Base-by-base conservation (phyloP, 2,888 invertebrate species). In the Philaethria dido region DNA sequence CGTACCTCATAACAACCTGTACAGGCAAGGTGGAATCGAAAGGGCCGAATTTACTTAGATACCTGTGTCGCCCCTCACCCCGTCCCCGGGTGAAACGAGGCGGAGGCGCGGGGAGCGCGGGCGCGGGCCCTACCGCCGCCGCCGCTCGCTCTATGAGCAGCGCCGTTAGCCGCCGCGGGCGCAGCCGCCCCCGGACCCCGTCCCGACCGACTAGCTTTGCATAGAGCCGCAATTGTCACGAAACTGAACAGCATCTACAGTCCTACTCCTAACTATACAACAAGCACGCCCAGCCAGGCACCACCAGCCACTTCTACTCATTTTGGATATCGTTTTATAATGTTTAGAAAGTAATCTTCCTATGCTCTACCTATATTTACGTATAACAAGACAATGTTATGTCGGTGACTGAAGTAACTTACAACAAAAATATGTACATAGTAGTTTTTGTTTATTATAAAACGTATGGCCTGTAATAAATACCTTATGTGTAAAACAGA, bases 21-120 rank as follows among this genome's bases (percentile, higher is more conserved):
- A 68, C 73, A 68, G 71, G 73, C 76, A 73, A 73, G 74, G 72
- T 70, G 70, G 73, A 69, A 68, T 69, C 73, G 72, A 72, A 78
- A 81, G 82, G 83, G 80, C 80, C 80, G 77, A 73, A 73, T 72
- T 72, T 69, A 68, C 66, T 60, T 62, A 69, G 69, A 71, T 71
- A 71, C 62, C 65, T 50, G 65, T 62, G 60, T 33, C 45, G 25
- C 36, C 36, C 55, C 62, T 54, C 57, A 44, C 63, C 55, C 59
- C 48, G 61, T 20, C 44, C 54, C n/a, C n/a, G n/a, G n/a, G n/a
- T n/a, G n/a, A n/a, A n/a, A n/a, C n/a, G n/a, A n/a, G n/a, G n/a
- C n/a, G n/a, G n/a, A n/a, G n/a, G n/a, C n/a, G n/a, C n/a, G n/a
- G n/a, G n/a, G n/a, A n/a, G n/a, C 50, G 0, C 50, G 50, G 22